Evolutionary conservation across 2,113 vertebrate genomes (phyloP).

Genomic region (Malaclemys terrapin): DNA sequence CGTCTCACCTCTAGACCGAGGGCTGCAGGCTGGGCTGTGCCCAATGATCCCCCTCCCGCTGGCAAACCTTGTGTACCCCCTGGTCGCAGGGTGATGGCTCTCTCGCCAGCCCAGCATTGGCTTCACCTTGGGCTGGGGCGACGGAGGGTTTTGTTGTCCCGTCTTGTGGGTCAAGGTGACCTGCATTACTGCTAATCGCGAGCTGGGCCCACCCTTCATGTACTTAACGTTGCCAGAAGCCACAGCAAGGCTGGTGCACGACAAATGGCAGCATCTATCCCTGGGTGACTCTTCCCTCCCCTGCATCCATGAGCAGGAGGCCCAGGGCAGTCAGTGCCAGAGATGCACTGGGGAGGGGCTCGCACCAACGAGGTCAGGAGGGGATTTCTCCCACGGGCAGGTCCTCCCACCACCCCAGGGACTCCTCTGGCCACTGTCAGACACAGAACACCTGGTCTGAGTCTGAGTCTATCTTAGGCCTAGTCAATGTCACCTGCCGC

Average conservation of each 20-base stretch:
- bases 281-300: not conserved
- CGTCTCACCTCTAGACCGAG: not conserved
- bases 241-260: not conserved
- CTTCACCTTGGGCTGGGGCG: not conserved
- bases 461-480: not conserved
- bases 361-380: not conserved
- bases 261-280: not conserved
- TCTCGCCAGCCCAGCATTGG: not conserved
- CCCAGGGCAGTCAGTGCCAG: not conserved
- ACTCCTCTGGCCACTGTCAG: not conserved
- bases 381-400: not conserved
- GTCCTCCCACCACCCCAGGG: not conserved
- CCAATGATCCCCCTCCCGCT: not conserved
- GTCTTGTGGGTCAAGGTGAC: not conserved
- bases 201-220: not conserved
- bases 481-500: not conserved
- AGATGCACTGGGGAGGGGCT: no score
- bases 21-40: not conserved
- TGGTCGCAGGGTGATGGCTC: not conserved
- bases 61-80: not conserved
- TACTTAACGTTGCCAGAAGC: not conserved
- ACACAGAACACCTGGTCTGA: not conserved
- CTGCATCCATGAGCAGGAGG: not conserved
- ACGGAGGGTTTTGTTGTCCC: not conserved
- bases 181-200: not conserved